Evolutionary conservation across 2,113 vertebrate genomes (phyloP).

Genomic region (Rhinichthys klamathensis): DNA sequence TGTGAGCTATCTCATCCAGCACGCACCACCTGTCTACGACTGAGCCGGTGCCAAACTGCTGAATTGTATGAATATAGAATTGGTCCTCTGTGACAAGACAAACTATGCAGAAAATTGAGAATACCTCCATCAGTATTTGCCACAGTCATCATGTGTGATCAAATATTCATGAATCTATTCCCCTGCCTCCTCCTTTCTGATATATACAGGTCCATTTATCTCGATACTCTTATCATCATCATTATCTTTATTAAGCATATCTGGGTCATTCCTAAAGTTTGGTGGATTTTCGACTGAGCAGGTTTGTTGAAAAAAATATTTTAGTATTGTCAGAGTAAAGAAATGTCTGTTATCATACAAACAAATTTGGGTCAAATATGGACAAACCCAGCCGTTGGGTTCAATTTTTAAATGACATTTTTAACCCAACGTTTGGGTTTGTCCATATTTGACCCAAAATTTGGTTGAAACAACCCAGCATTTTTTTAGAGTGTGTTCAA

Average conservation of each 20-base stretch:
- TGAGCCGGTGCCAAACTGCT: conserved; percentile 48
- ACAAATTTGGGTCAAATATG: too few relatives aligned
- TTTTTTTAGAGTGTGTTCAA: too few relatives aligned
- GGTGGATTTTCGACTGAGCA: too few relatives aligned
- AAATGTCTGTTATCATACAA: too few relatives aligned
- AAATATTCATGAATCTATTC: conserved; percentile 65
- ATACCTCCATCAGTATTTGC: conserved; percentile 67
- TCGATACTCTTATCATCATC: conserved; percentile 24
- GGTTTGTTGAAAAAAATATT: too few relatives aligned
- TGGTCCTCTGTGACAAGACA: conserved; percentile 66
- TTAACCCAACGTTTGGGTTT: too few relatives aligned
- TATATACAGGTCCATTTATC: conserved; percentile 49
- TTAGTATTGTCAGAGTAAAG: too few relatives aligned
- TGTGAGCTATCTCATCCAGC: conserved; percentile 65
- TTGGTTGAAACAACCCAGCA: too few relatives aligned
- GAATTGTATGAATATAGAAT: conserved; percentile 56
- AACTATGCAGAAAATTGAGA: conserved; percentile 69
- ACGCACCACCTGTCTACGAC: conserved; percentile 56
- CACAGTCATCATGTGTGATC: conserved; percentile 66
- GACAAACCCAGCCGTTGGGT: too few relatives aligned
- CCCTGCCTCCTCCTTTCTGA: conserved; percentile 35
- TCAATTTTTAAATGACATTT: too few relatives aligned
- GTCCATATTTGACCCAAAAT: too few relatives aligned
- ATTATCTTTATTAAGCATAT: conserved; percentile 33
- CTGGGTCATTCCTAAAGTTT: background rate